Evolutionary conservation across 1,140 invertebrate species (phyloP), one percentile per base, ranked within the genome.

Genomic region (Procambarus virginalis): DNA sequence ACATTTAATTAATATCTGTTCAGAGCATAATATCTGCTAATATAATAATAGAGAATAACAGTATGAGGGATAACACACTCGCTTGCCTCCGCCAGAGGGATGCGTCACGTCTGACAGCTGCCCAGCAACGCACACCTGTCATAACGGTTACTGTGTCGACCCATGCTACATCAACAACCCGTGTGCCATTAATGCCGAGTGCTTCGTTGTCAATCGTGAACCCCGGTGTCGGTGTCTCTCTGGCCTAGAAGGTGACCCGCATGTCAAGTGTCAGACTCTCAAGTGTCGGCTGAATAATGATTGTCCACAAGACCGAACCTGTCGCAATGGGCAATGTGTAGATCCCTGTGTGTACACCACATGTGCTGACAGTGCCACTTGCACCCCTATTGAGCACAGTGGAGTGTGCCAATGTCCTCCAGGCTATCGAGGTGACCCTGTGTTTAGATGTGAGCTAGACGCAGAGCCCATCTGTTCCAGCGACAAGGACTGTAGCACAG

Each of bases 191-290:
- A 96, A 96, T 22, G 96, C 97, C 3, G 95, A 97, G 86, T 98
- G 97, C 93, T 96, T 96, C 80, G 96, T 96, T 1, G 95, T 96
- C 92, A 94, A 96, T 86, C 97, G 97, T 92, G 94, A 95, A 93
- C 95, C 97, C 0, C 94, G 96, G 46, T 98, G 97, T 93, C 96
- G 95, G 91, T 98, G 97, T 93, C 97, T 97, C 17, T 94, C 94
- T 76, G 96, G 96, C 64, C 97, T 96, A 92, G 94, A 95, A 8
- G 97, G 97, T n/a, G 96, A 93, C 85, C 92, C 93, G 3, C 92
- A 93, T 73, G 88, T 91, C 48, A 90, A 92, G 10, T 92, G 92
- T 82, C 60, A 76, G n/a, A 12, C 78, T 85, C 91, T 86, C 49
- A 93, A 92, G 10, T 94, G 93, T 78, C 91, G 92, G 55, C 94